Evolutionary conservation across 2,888 invertebrate genomes (phyloP).

Genomic region (Hololepta plana): DNA sequence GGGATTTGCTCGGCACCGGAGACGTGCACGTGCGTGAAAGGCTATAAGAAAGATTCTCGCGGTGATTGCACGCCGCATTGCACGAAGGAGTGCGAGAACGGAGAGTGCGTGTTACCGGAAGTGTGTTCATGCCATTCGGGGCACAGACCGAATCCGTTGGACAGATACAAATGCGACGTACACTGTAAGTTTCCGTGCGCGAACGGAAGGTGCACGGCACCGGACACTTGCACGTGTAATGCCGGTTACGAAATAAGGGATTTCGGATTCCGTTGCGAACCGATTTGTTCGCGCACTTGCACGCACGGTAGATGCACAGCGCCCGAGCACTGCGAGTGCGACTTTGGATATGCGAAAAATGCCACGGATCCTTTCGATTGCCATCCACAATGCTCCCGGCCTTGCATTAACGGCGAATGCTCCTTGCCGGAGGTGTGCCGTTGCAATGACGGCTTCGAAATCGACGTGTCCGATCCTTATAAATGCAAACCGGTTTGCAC

Average conservation of each 20-base stretch:
- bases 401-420: conserved; percentile 8
- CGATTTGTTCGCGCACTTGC: conserved; percentile 17
- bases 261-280: conserved; percentile 13
- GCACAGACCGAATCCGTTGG: conserved; percentile 4
- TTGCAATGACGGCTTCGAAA: conserved; percentile 9
- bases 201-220: conserved; percentile 6
- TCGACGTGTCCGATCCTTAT: conserved; percentile 1
- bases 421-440: conserved; percentile 7
- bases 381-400: conserved; percentile 5
- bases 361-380: conserved; percentile 5
- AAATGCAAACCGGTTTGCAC: conserved; percentile 4
- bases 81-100: conserved; percentile 8
- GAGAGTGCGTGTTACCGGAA: conserved; percentile 10
- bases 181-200: conserved; percentile 1
- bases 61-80: conserved; percentile 10
- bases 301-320: conserved; percentile 5
- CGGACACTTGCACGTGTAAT: conserved; percentile 7
- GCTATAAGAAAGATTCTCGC: conserved; percentile 15
- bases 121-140: conserved; percentile 9
- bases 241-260: conserved; percentile 3
- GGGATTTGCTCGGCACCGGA: conserved; percentile 46
- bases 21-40: conserved; percentile 43
- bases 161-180: conserved; percentile 5
- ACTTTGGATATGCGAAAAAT: conserved; percentile 6
- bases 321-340: conserved; percentile 6